Evolutionary conservation across 2,797 vertebrate genomes (phyloP).

Genomic region (Merluccius polli): DNA sequence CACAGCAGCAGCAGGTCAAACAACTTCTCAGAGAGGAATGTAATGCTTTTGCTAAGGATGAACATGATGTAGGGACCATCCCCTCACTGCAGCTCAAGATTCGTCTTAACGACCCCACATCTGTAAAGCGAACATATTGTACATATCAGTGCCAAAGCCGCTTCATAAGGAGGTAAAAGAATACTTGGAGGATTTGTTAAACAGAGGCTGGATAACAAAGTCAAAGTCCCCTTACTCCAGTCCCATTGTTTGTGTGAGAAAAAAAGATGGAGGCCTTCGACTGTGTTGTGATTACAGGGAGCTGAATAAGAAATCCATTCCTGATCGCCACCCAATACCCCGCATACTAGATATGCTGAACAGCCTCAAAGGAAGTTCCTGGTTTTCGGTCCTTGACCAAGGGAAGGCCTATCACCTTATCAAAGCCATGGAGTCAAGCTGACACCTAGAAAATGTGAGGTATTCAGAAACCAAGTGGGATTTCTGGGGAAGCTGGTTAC

Average conservation of each 20-base stretch:
- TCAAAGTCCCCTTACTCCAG: conserved; percentile 22
- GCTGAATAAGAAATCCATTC: too few relatives aligned
- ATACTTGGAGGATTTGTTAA: conserved; percentile 18
- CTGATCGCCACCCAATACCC: conserved; percentile 12
- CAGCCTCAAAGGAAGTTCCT: background rate
- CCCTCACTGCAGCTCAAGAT: too few relatives aligned
- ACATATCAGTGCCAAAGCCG: conserved; percentile 12
- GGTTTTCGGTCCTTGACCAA: conserved; percentile 11
- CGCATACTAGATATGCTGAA: conserved; percentile 10
- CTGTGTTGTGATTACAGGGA: background rate
- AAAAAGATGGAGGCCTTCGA: background rate
- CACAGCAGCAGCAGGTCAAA: conserved; percentile 9
- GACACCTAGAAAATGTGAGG: conserved; percentile 19
- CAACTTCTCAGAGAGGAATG: conserved; percentile 33
- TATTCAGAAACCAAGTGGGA: conserved; percentile 11
- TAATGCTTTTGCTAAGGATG: conserved; percentile 28
- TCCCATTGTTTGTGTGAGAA: conserved; percentile 10
- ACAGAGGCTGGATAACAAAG: conserved; percentile 18
- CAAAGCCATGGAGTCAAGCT: conserved; percentile 5
- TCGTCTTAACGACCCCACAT: conserved; percentile 18
- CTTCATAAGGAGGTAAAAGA: conserved; percentile 40
- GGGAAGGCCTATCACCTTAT: conserved; percentile 6
- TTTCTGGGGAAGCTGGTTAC: conserved; percentile 14
- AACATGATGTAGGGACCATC: conserved; percentile 26
- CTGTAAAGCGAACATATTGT: conserved; percentile 25